Percentiles rank a stretch among this genome's conserved stretches.
Evolutionary conservation across 2,113 vertebrate species (phyloP).

Genomic region (Thinocorus orbignyianus): DNA sequence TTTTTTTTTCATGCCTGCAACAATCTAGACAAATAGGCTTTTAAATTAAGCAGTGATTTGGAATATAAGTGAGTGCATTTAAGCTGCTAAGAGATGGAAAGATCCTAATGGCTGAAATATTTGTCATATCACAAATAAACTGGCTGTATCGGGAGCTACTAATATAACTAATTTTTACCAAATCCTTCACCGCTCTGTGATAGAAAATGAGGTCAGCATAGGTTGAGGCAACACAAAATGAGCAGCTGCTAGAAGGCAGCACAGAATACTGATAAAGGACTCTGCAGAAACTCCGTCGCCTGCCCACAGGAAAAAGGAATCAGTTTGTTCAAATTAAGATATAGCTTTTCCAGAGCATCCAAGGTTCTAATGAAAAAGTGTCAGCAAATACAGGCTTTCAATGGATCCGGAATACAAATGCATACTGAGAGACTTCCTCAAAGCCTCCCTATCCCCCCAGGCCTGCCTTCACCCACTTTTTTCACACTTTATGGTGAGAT

Average conservation of each 20-base stretch:
- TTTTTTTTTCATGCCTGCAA: constrained; percentile 45
- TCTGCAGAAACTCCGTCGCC: constrained; percentile 31
- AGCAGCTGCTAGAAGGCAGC: constrained; percentile 88
- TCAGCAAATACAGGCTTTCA: neutral
- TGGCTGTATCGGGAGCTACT: constrained; percentile 84
- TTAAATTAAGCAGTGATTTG: constrained; percentile 96
- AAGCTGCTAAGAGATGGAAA: constrained; percentile 95
- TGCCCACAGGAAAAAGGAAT: constrained; percentile 48
- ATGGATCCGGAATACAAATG: constrained; percentile 33
- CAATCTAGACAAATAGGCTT: constrained; percentile 81
- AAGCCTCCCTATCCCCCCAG: neutral
- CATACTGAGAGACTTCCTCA: neutral
- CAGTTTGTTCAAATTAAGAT: constrained; percentile 68
- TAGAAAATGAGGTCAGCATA: constrained; percentile 92
- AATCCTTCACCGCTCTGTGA: constrained; percentile 84
- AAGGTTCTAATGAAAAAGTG: constrained; percentile 29
- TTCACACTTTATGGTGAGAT: accelerated
- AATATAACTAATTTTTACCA: constrained; percentile 98
- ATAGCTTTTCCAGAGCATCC: constrained; percentile 9
- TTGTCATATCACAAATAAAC: constrained; percentile 98
- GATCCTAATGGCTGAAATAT: constrained; percentile 99
- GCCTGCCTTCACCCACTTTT: accelerated
- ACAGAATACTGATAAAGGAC: constrained; percentile 79
- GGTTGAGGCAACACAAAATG: constrained; percentile 90
- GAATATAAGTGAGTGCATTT: constrained; percentile 99